Percentiles rank a stretch among this genome's conserved stretches.
phyloP scores from a whole-genome alignment of 2,797 vertebrate genomes.

The Cyprinodon diabolis region DNA sequence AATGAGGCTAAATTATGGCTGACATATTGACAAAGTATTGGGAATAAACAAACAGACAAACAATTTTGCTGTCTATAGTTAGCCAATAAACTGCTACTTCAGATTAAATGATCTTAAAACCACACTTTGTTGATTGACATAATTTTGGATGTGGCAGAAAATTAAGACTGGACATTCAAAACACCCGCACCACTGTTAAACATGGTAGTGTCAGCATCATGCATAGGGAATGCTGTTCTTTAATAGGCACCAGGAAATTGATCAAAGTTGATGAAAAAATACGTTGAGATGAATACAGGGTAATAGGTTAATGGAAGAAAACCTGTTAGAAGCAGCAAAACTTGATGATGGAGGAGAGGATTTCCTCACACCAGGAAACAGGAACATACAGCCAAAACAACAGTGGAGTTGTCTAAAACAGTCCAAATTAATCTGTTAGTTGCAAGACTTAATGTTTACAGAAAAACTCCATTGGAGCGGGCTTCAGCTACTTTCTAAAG shows the following conservation, averaged over 20 bases:
- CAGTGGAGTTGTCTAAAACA: neutral
- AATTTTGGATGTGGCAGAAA: neutral
- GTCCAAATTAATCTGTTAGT: neutral
- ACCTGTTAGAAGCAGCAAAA: too few relatives aligned
- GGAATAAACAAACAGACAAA: neutral
- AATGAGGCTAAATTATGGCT: conserved; percentile 1
- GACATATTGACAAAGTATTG: neutral
- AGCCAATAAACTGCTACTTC: neutral
- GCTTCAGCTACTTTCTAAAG: neutral
- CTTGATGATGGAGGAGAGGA: too few relatives aligned
- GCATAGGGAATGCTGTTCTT: neutral
- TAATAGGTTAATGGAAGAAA: neutral
- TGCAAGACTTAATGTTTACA: neutral
- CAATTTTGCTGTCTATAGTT: neutral
- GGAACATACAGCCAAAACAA: neutral
- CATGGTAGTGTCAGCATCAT: neutral
- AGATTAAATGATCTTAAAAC: conserved; percentile 8
- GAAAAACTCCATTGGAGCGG: neutral
- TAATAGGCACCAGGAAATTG: neutral
- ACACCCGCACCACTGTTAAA: neutral
- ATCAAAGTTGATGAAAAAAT: neutral
- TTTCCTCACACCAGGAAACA: too few relatives aligned
- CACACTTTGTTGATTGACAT: too few relatives aligned
- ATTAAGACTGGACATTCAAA: neutral
- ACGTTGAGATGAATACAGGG: neutral